A percentile compares a stretch with the other conserved stretches of the same genome.
Evolutionary conservation across 1,140 invertebrate species (phyloP).

Genomic region (Cecropterus lyciades): DNA sequence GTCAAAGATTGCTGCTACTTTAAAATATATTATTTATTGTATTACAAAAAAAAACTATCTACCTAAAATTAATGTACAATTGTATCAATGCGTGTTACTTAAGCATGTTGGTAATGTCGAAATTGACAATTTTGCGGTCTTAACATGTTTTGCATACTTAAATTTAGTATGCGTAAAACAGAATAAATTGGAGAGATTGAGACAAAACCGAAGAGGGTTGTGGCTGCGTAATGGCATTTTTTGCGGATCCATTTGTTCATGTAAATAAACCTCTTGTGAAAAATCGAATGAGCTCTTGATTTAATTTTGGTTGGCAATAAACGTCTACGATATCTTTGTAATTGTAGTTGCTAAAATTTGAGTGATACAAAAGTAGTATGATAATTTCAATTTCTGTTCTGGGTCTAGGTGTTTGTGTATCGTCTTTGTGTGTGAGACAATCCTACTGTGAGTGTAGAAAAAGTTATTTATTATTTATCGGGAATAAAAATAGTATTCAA

Average conservation of each 20-base stretch:
- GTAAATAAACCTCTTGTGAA: constrained; percentile 19
- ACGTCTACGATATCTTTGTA: not conserved
- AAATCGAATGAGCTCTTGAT: constrained; percentile 18
- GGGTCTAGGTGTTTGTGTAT: too few species aligned
- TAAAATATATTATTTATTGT: too few species aligned
- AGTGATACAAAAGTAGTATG: not conserved
- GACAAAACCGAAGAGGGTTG: constrained; percentile 18
- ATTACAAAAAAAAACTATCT: too few species aligned
- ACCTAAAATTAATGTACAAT: too few species aligned
- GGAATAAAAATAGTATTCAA: too few species aligned
- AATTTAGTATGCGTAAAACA: constrained; percentile 18
- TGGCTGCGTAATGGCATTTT: constrained; percentile 19
- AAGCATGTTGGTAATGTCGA: not conserved
- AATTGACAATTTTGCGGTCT: constrained; percentile 13
- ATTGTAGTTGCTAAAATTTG: not conserved
- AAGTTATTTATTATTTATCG: too few species aligned
- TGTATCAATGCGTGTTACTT: not conserved
- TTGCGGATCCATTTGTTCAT: constrained; percentile 31
- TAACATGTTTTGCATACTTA: constrained; percentile 2
- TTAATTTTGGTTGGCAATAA: constrained; percentile 6
- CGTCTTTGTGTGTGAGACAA: too few species aligned
- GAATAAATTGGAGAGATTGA: constrained; percentile 29
- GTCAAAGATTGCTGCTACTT: too few species aligned
- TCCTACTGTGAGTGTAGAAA: too few species aligned
- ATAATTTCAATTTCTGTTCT: too few species aligned